Conservation (phyloP, 1,140 invertebrate genomes). For the Caenorhabditis brenneri region DNA sequence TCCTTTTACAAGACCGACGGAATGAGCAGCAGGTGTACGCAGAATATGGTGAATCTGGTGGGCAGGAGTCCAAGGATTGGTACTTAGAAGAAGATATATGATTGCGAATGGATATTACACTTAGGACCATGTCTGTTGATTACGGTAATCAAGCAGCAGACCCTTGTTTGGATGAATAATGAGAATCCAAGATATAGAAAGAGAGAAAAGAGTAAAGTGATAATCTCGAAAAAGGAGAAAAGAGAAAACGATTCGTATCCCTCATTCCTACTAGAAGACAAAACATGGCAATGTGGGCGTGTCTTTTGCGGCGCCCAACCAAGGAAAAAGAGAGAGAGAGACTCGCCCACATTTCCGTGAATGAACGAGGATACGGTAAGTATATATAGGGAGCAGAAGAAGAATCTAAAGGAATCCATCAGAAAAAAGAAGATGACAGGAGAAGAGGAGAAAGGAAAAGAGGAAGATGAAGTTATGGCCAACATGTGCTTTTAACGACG, state of each 20-base stretch:
- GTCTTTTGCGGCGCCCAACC: not conserved
- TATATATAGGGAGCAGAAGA: slow-evolving; percentile 19
- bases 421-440: not conserved
- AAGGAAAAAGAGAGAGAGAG: not conserved
- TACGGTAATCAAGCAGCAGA: no score
- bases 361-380: slow-evolving; percentile 25
- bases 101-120: not conserved
- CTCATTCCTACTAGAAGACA: not conserved
- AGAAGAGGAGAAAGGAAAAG: not conserved
- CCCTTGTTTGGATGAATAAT: not conserved
- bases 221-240: not conserved
- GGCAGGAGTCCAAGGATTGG: not conserved
- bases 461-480: slow-evolving; percentile 21
- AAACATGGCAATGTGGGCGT: slow-evolving; percentile 27
- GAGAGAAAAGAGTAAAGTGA: not conserved
- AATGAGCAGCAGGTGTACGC: not conserved
- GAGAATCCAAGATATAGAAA: not conserved
- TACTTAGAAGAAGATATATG: not conserved
- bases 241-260: not conserved
- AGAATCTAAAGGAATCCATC: not conserved
- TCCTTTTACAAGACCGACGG: slow-evolving; percentile 24
- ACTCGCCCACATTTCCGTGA: slow-evolving; percentile 26
- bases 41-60: slow-evolving; percentile 1
- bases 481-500: slow-evolving; percentile 39
- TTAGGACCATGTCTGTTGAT: not conserved